Evolutionary conservation across 2,113 vertebrate species (phyloP).

Genomic region (Sylvietta virens): DNA sequence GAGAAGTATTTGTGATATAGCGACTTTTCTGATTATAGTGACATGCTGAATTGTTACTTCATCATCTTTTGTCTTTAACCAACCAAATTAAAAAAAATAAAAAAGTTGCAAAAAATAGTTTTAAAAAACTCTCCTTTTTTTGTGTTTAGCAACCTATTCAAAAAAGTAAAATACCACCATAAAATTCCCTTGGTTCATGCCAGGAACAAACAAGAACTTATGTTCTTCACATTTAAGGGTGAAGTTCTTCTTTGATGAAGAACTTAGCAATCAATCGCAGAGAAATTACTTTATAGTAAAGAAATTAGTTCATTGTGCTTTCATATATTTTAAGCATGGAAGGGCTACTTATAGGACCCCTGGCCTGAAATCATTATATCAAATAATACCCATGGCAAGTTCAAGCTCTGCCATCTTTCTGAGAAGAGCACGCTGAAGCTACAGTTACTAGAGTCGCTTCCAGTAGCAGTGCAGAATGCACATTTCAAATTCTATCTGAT

Average conservation of each 20-base stretch:
- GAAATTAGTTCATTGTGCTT: not conserved
- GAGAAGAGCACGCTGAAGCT: not conserved
- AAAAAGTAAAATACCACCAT: not conserved
- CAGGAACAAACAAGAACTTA: not conserved
- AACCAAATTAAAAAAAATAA: not conserved
- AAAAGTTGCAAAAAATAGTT: not conserved
- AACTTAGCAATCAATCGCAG: not conserved
- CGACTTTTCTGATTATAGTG: not conserved
- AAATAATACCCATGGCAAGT: not conserved
- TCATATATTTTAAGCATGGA: not conserved
- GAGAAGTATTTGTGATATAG: not conserved
- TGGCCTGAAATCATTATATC: not conserved
- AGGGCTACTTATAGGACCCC: not conserved
- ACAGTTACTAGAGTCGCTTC: not conserved
- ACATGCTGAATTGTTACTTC: not conserved
- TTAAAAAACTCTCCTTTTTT: not conserved
- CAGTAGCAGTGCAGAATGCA: not conserved
- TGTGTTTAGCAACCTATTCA: not conserved
- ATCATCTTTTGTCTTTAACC: not conserved
- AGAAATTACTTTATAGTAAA: not conserved
- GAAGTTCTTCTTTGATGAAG: too few species aligned
- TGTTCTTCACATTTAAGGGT: too few species aligned
- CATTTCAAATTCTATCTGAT: not conserved
- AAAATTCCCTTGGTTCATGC: not conserved
- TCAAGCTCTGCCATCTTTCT: not conserved